Conservation (phyloP, 2,888 invertebrate genomes). For the Drosophila aldrichi region DNA sequence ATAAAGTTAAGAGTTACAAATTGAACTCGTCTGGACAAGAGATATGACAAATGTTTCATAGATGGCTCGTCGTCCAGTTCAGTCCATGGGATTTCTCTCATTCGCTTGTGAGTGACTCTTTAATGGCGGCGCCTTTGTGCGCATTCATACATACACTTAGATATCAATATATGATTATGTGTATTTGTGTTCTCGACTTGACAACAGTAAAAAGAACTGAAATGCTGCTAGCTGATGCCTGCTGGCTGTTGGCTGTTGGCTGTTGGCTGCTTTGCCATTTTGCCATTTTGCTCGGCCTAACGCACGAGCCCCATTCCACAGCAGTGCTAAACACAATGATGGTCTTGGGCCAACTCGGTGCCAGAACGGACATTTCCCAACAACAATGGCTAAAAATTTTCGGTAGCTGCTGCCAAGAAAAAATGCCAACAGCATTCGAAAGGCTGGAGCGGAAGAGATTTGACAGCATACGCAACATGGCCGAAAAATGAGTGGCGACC, state of each 20-base stretch:
- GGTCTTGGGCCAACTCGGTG: conserved; percentile 65
- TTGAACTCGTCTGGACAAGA: not conserved
- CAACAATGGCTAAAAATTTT: conserved; percentile 57
- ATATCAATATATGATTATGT: conserved; percentile 28
- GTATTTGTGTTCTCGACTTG: conserved; percentile 63
- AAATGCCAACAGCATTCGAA: conserved; percentile 55
- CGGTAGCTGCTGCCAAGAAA: conserved; percentile 59
- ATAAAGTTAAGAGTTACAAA: not conserved
- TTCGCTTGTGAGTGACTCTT: conserved; percentile 21
- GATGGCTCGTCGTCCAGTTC: conserved; percentile 14
- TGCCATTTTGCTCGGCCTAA: conserved; percentile 35
- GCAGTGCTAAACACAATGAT: conserved; percentile 46
- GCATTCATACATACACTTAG: conserved; percentile 39
- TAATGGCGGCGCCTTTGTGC: conserved; percentile 72
- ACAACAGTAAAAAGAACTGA: conserved; percentile 76
- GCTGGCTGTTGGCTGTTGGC: not conserved
- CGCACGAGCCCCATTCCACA: conserved; percentile 34
- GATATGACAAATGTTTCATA: conserved; percentile 34
- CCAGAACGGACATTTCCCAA: conserved; percentile 78
- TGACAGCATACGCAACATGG: conserved; percentile 81
- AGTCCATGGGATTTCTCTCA: conserved; percentile 28
- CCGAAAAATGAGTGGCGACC: conserved; percentile 75
- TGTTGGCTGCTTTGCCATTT: conserved; percentile 7
- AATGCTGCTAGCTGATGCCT: conserved; percentile 46
- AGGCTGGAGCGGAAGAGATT: conserved; percentile 74